Base-by-base conservation (phyloP, 2,797 vertebrate genomes). In the Anas capensis region DNA sequence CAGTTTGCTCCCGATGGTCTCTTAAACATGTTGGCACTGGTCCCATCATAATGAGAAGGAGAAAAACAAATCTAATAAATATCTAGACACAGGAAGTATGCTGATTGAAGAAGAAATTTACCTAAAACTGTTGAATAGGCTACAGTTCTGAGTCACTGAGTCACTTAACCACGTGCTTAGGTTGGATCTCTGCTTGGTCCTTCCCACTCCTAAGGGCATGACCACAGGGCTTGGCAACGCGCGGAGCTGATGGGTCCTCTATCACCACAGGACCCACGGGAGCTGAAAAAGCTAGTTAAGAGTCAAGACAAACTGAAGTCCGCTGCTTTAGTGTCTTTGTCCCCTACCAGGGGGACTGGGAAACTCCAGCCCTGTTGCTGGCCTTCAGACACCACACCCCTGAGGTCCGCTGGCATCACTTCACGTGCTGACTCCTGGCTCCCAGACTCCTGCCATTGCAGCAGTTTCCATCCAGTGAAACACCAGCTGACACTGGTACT, bases 71-170 rank as follows among this genome's bases (percentile, higher is more conserved):
- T 53, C 85, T 86, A 90, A 92, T 69, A 96, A 48, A 86, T 85
- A 82, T 27, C 64, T 72, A 92, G 53, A 65, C 72, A 57, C 81
- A 94, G 88, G 84, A 95, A 95, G 90, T 83, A 93, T 76, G 70
- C 77, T 96, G 93, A 94, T 57, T 95, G 60, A 73, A 91, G 51
- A 93, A 92, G 85, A 95, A 96, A 91, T 96, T 90, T 80, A 91
- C 91, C 73, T 92, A 82, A 66, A 95, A 76, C 57, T 73, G 46
- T 91, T 82, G 53, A 86, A 90, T 58, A 95, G 94, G 86, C 78
- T 61, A 87, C 40, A 83, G 69, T 75, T 91, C 79, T 83, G 49
- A 82, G 66, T 92, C 87, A 91, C 23, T 57, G 69, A 93, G 75
- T 94, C 92, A 84, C 54, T 66, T 33, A 87, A 92, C 53, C 79